Conservation (phyloP, 2,797 vertebrate species). For the Setipinna tenuifilis region DNA sequence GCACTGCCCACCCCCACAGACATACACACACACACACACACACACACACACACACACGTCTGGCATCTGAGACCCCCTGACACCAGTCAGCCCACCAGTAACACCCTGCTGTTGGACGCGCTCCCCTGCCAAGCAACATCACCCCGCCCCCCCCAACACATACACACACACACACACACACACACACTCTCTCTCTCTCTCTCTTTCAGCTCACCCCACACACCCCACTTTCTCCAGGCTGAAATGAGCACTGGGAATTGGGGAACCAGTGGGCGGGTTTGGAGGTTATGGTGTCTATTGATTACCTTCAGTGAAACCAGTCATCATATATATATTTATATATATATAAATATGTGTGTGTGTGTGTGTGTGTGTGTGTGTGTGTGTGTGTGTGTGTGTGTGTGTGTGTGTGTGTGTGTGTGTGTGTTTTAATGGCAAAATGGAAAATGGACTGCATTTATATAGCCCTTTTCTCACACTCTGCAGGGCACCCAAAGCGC, state of each 20-base stretch:
- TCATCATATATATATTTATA: background rate
- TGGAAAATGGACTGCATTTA: too few species aligned
- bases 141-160: background rate
- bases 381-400: slow-evolving; percentile 1
- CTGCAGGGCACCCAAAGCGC: too few species aligned
- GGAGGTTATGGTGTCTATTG: background rate
- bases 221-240: background rate
- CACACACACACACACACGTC: slow-evolving; percentile 31
- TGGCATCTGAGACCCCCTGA: background rate
- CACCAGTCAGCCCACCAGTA: background rate
- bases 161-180: too few species aligned
- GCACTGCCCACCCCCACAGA: background rate
- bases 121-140: background rate
- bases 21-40: slow-evolving; percentile 28
- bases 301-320: slow-evolving; percentile 5
- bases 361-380: background rate
- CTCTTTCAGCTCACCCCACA: background rate
- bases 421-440: background rate
- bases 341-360: background rate
- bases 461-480: too few species aligned
- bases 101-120: background rate
- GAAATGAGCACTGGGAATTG: slow-evolving; percentile 6
- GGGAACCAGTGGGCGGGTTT: background rate
- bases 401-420: slow-evolving; percentile 1
- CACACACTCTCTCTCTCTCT: background rate